A percentile compares a stretch with the other conserved stretches of the same genome.
phyloP scores from a whole-genome alignment of 2,113 vertebrate genomes.

The Dicaeum eximium region DNA sequence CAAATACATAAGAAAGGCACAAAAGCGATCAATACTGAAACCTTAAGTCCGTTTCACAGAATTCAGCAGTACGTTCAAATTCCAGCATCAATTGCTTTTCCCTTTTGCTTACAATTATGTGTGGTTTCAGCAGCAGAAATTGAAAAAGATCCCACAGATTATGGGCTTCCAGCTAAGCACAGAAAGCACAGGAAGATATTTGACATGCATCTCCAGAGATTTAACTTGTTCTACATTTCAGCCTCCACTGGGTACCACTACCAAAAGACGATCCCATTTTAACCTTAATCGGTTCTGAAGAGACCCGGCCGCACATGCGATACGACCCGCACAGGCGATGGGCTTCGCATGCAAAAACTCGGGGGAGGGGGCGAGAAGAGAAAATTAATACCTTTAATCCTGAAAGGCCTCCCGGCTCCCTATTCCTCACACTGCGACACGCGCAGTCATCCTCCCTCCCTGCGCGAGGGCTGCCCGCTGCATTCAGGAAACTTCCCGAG shows the following conservation, averaged over 20 bases:
- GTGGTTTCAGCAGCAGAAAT: neutral
- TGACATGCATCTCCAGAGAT: neutral
- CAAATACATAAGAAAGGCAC: neutral
- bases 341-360: neutral
- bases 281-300: neutral
- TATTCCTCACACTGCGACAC: neutral
- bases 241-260: neutral
- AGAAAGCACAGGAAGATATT: neutral
- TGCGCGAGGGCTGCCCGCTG: neutral
- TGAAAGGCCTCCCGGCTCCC: neutral
- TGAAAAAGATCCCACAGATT: neutral
- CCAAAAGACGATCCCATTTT: neutral
- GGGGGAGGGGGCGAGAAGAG: neutral
- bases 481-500: neutral
- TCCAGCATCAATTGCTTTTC: neutral
- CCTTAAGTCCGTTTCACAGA: neutral
- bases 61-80: neutral
- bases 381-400: neutral
- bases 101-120: neutral
- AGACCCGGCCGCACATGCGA: accelerated
- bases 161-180: neutral
- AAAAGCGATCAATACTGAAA: accelerated
- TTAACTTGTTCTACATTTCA: slow-evolving; percentile 14
- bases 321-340: neutral
- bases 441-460: neutral